Conservation (phyloP, 2,888 invertebrate genomes). For the Troglohyphantes excavatus region DNA sequence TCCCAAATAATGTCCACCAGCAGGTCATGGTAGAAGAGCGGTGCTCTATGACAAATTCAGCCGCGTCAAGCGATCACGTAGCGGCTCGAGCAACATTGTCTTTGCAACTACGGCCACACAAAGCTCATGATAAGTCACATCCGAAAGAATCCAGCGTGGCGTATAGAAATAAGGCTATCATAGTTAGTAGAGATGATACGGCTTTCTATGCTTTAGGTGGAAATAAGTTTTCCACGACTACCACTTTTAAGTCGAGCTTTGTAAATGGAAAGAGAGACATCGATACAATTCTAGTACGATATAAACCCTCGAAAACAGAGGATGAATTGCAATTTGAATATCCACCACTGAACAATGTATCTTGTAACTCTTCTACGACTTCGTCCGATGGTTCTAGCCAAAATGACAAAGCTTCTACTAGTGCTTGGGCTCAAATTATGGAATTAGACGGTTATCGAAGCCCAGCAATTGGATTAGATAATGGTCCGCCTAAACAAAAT, state of each 20-base stretch:
- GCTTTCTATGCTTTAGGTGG: background rate
- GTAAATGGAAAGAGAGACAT: constrained; percentile 61
- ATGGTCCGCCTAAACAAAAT: constrained; percentile 1
- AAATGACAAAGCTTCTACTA: constrained; percentile 57
- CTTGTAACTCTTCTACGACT: background rate
- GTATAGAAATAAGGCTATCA: constrained; percentile 55
- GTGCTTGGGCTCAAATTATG: constrained; percentile 78
- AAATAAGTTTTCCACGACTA: constrained; percentile 54
- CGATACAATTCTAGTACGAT: constrained; percentile 68
- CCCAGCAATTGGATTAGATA: constrained; percentile 73
- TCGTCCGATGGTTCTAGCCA: constrained; percentile 32
- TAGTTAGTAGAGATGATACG: constrained; percentile 55
- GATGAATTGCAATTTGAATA: constrained; percentile 50
- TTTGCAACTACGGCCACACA: constrained; percentile 47
- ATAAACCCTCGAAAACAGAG: constrained; percentile 45
- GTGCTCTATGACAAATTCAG: constrained; percentile 59
- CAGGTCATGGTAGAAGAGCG: constrained; percentile 73
- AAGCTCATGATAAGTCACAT: constrained; percentile 15
- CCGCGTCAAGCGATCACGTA: constrained; percentile 43
- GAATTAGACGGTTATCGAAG: constrained; percentile 75
- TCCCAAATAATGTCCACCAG: constrained; percentile 65
- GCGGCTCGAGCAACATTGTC: constrained; percentile 30
- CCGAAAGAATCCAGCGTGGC: constrained; percentile 23
- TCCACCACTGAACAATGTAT: constrained; percentile 12
- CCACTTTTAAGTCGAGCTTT: constrained; percentile 71